phyloP scores from a whole-genome alignment of 1,140 invertebrate species.

The Frieseomelitta varia region DNA sequence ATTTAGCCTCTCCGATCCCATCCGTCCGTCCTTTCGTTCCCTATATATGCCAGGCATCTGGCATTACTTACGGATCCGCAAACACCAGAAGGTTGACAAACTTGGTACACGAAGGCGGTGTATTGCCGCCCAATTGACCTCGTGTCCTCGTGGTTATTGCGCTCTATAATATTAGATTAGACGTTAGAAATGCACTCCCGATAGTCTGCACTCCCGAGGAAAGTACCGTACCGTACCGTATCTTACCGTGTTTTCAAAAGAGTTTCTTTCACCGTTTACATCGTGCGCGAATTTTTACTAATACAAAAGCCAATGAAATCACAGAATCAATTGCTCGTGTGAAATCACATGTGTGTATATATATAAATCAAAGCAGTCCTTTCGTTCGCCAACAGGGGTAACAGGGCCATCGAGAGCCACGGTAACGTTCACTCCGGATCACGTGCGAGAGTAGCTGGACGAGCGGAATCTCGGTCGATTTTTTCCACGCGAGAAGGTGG shows the following conservation, averaged over 20 bases:
- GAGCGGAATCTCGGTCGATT: conserved; percentile 49
- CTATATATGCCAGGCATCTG: conserved; percentile 34
- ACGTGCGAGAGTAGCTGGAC: background rate
- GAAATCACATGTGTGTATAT: too few relatives aligned
- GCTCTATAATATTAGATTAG: conserved; percentile 63
- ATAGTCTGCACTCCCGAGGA: conserved; percentile 16
- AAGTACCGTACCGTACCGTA: too few relatives aligned
- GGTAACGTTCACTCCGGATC: background rate
- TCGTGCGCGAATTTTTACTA: too few relatives aligned
- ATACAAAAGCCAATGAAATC: too few relatives aligned
- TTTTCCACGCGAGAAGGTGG: conserved; percentile 37
- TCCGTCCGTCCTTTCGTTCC: background rate
- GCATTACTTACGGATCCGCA: conserved; percentile 65
- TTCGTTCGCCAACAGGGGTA: background rate
- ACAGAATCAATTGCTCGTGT: too few relatives aligned
- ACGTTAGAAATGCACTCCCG: conserved; percentile 36
- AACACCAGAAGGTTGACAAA: conserved; percentile 68
- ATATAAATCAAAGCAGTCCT: background rate
- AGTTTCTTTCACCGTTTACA: too few relatives aligned
- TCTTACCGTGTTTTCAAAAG: too few relatives aligned
- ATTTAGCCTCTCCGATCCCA: background rate
- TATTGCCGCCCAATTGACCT: conserved; percentile 66
- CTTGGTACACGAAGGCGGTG: conserved; percentile 42
- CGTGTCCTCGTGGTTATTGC: conserved; percentile 41
- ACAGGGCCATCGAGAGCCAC: background rate